A percentile compares a stretch with the other conserved stretches of the same genome.
phyloP scores from a whole-genome alignment of 2,797 vertebrate genomes.

The Otus scops region DNA sequence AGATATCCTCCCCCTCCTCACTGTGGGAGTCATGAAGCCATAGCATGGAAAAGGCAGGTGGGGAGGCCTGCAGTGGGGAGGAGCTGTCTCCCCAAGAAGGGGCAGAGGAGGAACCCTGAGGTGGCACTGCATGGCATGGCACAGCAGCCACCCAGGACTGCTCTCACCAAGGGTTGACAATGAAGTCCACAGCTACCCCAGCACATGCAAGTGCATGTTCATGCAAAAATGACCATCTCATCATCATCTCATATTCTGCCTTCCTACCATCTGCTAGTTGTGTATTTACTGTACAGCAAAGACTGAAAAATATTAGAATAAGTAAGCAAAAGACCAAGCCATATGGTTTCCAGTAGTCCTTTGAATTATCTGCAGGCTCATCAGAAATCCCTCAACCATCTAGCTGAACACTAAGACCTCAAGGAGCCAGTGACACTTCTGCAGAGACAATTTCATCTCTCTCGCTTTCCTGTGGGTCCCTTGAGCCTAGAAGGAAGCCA shows the following conservation, averaged over 20 bases:
- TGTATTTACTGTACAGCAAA: conserved; percentile 1
- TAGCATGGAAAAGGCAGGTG: not conserved
- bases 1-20: not conserved
- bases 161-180: not conserved
- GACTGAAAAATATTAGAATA: not conserved
- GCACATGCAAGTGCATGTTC: not conserved
- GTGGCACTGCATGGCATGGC: not conserved
- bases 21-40: not conserved
- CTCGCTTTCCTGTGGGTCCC: not conserved
- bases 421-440: not conserved
- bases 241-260: not conserved
- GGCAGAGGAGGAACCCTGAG: not conserved
- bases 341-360: not conserved
- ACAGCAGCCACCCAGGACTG: not conserved
- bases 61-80: not conserved
- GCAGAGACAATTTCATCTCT: not conserved
- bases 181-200: not conserved
- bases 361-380: not conserved
- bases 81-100: not conserved
- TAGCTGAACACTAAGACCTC: not conserved
- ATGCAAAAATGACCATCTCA: not conserved
- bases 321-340: not conserved
- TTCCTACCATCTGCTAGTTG: not conserved
- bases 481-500: not conserved
- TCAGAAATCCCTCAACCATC: not conserved